phyloP scores from a whole-genome alignment of 2,113 vertebrate genomes.

The Psephotus haematonotus region DNA sequence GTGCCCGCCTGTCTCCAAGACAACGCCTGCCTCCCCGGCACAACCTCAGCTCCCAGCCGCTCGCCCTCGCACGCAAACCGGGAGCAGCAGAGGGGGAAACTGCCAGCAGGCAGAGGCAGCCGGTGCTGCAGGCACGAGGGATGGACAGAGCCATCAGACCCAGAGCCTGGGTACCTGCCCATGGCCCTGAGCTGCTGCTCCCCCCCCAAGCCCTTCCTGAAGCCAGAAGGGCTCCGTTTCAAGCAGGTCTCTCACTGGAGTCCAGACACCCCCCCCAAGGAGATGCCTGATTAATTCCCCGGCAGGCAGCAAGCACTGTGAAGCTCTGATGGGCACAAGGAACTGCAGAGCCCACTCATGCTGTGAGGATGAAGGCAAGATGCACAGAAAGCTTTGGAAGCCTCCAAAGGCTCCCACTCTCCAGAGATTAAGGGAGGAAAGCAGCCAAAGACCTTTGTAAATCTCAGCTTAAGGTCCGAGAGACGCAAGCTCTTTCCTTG shows the following conservation, averaged over 20 bases:
- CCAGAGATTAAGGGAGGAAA: background rate
- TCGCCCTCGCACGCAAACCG: background rate
- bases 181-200: background rate
- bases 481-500: background rate
- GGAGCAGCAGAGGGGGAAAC: background rate
- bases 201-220: background rate
- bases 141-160: accelerated
- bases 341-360: background rate
- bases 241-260: background rate
- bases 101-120: background rate
- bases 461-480: background rate
- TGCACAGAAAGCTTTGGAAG: background rate
- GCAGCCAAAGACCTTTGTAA: background rate
- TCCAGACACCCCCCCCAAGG: background rate
- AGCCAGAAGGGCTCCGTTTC: background rate
- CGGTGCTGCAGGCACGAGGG: accelerated
- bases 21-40: background rate
- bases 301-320: background rate
- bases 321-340: background rate
- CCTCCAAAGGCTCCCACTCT: background rate
- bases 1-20: accelerated
- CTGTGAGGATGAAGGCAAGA: background rate
- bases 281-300: background rate
- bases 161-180: background rate
- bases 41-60: background rate